A percentile compares a stretch with the other conserved stretches of the same genome.
These are phyloP conservation scores for Chiloscyllium punctatum DNA, from an alignment of 2,797 vertebrate species.

Conservation along the genomic window DNA sequence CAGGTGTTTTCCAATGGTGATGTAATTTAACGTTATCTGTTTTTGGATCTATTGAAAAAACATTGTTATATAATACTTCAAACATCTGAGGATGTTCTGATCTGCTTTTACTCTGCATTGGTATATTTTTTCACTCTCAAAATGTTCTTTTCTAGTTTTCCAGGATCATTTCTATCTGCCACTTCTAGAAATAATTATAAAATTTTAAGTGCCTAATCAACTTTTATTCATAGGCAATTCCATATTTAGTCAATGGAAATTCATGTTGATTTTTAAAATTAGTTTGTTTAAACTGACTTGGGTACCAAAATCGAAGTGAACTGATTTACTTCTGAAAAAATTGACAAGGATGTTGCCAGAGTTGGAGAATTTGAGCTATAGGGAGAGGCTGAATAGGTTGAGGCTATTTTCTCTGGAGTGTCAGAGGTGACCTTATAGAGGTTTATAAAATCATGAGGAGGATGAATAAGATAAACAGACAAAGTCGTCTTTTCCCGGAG, in stretches of 20 bases:
- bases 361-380: too few species aligned
- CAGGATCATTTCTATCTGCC: neutral
- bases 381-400: too few species aligned
- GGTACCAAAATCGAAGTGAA: neutral
- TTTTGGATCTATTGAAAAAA: neutral
- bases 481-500: too few species aligned
- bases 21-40: neutral
- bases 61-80: neutral
- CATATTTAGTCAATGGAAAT: neutral
- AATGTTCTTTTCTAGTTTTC: neutral
- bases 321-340: too few species aligned
- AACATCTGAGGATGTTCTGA: neutral
- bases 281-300: neutral
- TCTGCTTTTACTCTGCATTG: neutral
- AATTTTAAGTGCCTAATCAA: slow-evolving; percentile 8
- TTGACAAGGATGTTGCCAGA: too few species aligned
- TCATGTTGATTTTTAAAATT: neutral
- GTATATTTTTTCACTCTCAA: neutral
- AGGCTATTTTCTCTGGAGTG: too few species aligned
- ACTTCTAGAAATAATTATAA: neutral
- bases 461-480: too few species aligned
- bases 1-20: neutral
- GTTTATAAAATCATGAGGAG: too few species aligned
- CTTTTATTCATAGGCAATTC: neutral
- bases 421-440: too few species aligned